Conservation (phyloP, 1,140 invertebrate species). For the Camponotus pennsylvanicus region DNA sequence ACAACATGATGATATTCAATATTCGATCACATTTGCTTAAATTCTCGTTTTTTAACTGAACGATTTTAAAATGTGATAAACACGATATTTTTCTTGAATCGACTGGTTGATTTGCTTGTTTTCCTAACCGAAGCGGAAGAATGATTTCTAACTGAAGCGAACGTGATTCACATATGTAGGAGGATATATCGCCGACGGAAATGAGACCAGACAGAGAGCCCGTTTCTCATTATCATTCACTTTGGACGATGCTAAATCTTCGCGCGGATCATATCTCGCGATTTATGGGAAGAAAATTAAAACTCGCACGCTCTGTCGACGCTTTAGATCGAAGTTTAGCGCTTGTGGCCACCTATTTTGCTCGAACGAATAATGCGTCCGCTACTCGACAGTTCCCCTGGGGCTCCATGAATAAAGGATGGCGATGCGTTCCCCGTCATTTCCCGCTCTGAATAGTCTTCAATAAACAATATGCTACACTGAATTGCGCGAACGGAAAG, state of each 20-base stretch:
- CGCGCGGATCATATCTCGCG: slow-evolving; percentile 45
- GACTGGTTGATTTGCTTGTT: not conserved
- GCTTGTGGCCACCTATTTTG: slow-evolving; percentile 45
- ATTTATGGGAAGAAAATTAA: slow-evolving; percentile 54
- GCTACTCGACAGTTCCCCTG: slow-evolving; percentile 31
- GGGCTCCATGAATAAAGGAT: slow-evolving; percentile 50
- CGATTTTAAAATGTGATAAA: not conserved
- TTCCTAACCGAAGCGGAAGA: slow-evolving; percentile 25
- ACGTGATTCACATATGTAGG: slow-evolving; percentile 1
- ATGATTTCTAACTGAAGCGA: not conserved
- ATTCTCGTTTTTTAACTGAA: slow-evolving; percentile 14
- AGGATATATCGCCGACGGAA: slow-evolving; percentile 13
- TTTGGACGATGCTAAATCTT: slow-evolving; percentile 45
- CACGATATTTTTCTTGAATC: not conserved
- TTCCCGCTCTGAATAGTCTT: slow-evolving; percentile 45
- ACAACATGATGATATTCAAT: not conserved
- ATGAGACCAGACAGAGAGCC: slow-evolving; percentile 11
- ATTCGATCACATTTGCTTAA: not conserved
- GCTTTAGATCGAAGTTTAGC: slow-evolving; percentile 45
- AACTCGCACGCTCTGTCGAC: slow-evolving; percentile 29
- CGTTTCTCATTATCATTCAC: slow-evolving; percentile 56
- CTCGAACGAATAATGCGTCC: slow-evolving; percentile 33
- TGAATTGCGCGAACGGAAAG: not conserved
- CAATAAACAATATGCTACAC: slow-evolving; percentile 45
- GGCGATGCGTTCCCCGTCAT: slow-evolving; percentile 35